phyloP scores from a whole-genome alignment of 2,888 invertebrate genomes.

The Ophioninae sp. region DNA sequence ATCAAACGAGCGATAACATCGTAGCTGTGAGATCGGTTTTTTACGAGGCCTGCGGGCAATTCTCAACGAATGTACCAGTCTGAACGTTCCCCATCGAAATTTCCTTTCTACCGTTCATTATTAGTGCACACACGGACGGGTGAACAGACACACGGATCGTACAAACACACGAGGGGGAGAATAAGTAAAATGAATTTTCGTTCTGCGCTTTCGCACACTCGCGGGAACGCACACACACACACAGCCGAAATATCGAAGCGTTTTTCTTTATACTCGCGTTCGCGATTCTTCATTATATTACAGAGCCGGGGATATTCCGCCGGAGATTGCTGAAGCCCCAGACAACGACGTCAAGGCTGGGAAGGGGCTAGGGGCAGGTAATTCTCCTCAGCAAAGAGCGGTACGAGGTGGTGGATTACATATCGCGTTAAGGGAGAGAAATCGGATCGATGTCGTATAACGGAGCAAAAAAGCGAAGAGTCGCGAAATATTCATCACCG shows the following conservation, averaged over 20 bases:
- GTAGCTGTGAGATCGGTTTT: neutral
- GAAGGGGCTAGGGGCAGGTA: neutral
- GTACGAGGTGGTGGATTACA: constrained; percentile 6
- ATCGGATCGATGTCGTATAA: constrained; percentile 32
- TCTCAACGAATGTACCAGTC: neutral
- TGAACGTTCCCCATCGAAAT: neutral
- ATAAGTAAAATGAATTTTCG: neutral
- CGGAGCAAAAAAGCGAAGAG: constrained; percentile 17
- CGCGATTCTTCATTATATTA: neutral
- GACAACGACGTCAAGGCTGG: neutral
- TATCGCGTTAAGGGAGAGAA: constrained; percentile 23
- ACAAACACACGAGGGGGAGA: neutral
- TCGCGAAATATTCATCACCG: constrained; percentile 33
- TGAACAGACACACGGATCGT: neutral
- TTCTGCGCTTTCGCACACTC: neutral
- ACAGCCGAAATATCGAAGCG: constrained; percentile 10
- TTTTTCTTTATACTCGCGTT: neutral
- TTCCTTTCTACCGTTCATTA: constrained; percentile 1
- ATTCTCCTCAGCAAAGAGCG: constrained; percentile 2
- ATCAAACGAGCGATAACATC: neutral
- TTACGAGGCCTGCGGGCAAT: neutral
- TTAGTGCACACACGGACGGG: neutral
- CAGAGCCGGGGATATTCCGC: constrained; percentile 6
- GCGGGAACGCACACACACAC: neutral
- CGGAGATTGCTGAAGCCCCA: constrained; percentile 20